Conservation (phyloP, 1,140 invertebrate species). For the Brachystomella parvula region DNA sequence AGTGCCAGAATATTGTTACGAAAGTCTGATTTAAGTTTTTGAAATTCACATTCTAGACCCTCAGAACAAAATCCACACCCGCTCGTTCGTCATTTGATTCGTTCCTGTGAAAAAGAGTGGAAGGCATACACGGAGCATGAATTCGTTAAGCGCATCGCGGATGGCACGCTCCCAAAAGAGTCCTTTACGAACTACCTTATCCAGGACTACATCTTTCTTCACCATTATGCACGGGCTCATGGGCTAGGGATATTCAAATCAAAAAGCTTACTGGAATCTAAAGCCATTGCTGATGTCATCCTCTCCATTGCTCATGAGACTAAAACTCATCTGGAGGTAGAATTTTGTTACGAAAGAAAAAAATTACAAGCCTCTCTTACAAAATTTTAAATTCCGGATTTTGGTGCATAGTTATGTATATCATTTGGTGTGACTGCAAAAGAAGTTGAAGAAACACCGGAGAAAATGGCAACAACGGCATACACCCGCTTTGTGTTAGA, state of each 20-base stretch:
- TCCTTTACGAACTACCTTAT: conserved; percentile 3
- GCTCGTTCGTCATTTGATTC: neutral
- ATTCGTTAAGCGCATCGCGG: neutral
- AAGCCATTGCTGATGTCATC: neutral
- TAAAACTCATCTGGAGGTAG: neutral
- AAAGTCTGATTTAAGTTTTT: neutral
- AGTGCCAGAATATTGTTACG: neutral
- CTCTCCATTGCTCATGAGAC: conserved; percentile 1
- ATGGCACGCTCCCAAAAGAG: conserved; percentile 9
- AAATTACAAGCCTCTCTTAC: neutral
- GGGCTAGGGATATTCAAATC: neutral
- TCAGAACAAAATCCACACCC: conserved; percentile 4
- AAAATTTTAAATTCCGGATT: neutral
- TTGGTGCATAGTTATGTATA: neutral
- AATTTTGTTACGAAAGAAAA: neutral
- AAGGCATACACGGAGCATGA: conserved; percentile 10
- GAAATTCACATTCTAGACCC: neutral
- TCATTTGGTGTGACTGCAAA: too few relatives aligned
- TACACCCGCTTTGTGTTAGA: too few relatives aligned
- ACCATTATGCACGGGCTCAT: neutral
- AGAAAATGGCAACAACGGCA: too few relatives aligned
- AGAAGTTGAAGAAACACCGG: neutral
- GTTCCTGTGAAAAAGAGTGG: neutral
- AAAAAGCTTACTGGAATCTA: neutral
- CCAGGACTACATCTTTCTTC: conserved; percentile 8